phyloP scores from a whole-genome alignment of 2,888 invertebrate genomes.

The Escarpia spicata region DNA sequence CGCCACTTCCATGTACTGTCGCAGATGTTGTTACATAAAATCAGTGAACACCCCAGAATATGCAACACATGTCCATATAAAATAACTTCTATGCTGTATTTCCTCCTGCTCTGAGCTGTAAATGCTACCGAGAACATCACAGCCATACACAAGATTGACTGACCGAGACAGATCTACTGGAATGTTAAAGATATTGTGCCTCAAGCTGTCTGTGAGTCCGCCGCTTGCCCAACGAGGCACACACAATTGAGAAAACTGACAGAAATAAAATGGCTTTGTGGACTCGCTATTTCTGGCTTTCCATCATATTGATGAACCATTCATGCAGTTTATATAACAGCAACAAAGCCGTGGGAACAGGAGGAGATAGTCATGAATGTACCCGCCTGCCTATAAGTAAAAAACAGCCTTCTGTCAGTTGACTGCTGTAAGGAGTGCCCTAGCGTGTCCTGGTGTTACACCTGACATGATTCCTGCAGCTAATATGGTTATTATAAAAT shows the following conservation, averaged over 20 bases:
- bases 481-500: not conserved
- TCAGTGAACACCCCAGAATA: not conserved
- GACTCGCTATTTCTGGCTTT: not conserved
- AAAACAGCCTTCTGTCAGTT: not conserved
- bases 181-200: not conserved
- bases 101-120: not conserved
- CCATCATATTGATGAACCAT: not conserved
- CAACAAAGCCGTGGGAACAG: not conserved
- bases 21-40: not conserved
- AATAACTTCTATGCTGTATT: not conserved
- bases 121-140: not conserved
- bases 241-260: constrained; percentile 10
- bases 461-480: not conserved
- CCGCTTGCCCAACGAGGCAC: not conserved
- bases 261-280: not conserved
- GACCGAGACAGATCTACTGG: not conserved
- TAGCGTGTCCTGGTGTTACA: not conserved
- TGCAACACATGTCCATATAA: not conserved
- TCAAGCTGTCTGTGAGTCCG: not conserved
- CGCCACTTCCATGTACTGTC: not conserved
- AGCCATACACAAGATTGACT: not conserved
- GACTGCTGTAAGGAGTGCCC: not conserved
- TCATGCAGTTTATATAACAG: not conserved
- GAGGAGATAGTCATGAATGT: not conserved
- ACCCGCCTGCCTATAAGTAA: not conserved